Percentiles rank a stretch among this genome's conserved stretches.
Conservation (phyloP, 2,888 invertebrate species). For the Aleiodes alternator region DNA sequence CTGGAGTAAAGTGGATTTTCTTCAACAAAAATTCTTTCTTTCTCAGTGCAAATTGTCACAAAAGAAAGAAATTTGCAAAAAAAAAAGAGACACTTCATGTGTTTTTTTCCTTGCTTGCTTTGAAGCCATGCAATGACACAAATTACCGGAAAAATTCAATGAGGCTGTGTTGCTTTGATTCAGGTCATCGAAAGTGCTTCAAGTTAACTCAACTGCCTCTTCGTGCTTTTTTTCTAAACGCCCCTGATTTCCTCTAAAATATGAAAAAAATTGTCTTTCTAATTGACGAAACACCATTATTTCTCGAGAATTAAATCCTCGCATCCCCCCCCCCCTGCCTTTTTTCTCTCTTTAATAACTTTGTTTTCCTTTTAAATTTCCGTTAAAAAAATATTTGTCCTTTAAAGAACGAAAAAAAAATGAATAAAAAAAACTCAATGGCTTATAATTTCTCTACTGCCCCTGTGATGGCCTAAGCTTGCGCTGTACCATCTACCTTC, state of each 20-base stretch:
- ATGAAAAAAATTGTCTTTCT: too few species aligned
- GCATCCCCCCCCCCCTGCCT: too few species aligned
- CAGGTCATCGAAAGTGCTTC: slow-evolving; percentile 29
- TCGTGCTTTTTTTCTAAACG: too few species aligned
- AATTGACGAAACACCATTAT: too few species aligned
- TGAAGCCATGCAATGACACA: too few species aligned
- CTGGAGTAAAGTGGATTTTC: too few species aligned
- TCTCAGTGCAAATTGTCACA: neutral
- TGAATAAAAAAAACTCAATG: neutral
- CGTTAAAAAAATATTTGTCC: neutral
- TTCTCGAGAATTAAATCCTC: too few species aligned
- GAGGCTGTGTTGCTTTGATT: slow-evolving; percentile 13
- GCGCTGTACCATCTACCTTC: slow-evolving; percentile 63
- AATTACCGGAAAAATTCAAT: too few species aligned
- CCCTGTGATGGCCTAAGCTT: slow-evolving; percentile 64
- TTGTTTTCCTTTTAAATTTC: neutral
- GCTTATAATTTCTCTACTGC: slow-evolving; percentile 17
- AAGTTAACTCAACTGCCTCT: neutral
- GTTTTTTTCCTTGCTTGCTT: neutral
- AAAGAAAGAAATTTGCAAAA: neutral
- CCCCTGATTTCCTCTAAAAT: too few species aligned
- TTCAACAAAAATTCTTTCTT: too few species aligned
- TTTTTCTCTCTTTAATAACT: neutral
- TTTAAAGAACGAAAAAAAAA: neutral
- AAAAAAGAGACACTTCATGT: neutral